These are phyloP conservation scores for Ips nitidus DNA, from an alignment of 1,140 invertebrate species.

Conservation along the genomic window DNA sequence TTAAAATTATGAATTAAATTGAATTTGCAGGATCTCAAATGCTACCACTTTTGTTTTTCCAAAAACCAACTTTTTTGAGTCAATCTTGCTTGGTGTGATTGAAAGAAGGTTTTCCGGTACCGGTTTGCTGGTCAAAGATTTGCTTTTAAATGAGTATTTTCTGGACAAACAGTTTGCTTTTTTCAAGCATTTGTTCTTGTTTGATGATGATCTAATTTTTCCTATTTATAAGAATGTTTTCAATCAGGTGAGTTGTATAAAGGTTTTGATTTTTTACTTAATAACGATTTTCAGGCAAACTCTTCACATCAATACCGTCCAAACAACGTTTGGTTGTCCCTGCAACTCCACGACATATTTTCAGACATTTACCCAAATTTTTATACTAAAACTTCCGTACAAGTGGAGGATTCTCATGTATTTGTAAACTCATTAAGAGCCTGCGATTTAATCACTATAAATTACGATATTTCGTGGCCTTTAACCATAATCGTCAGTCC, in stretches of 20 bases:
- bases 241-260: constrained; percentile 55
- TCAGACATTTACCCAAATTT: constrained; percentile 46
- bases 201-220: constrained; percentile 66
- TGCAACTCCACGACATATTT: constrained; percentile 46
- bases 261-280: background rate
- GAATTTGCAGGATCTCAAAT: constrained; percentile 37
- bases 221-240: constrained; percentile 63
- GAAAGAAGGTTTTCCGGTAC: constrained; percentile 54
- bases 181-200: constrained; percentile 62
- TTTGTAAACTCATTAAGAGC: constrained; percentile 51
- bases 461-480: constrained; percentile 58
- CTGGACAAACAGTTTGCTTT: constrained; percentile 56
- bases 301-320: constrained; percentile 36
- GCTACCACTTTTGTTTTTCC: constrained; percentile 43
- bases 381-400: constrained; percentile 43
- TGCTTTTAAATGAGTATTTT: constrained; percentile 56
- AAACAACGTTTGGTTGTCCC: constrained; percentile 46
- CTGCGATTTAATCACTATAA: constrained; percentile 57
- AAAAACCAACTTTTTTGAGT: constrained; percentile 52
- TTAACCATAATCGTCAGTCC: constrained; percentile 59
- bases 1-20: background rate
- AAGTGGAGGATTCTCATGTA: constrained; percentile 36
- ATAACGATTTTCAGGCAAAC: background rate
- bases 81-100: constrained; percentile 52
- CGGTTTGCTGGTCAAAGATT: constrained; percentile 57